These are phyloP conservation scores for Ceraclea dissimilis DNA, from an alignment of 2,888 invertebrate genomes.

Conservation along the genomic window DNA sequence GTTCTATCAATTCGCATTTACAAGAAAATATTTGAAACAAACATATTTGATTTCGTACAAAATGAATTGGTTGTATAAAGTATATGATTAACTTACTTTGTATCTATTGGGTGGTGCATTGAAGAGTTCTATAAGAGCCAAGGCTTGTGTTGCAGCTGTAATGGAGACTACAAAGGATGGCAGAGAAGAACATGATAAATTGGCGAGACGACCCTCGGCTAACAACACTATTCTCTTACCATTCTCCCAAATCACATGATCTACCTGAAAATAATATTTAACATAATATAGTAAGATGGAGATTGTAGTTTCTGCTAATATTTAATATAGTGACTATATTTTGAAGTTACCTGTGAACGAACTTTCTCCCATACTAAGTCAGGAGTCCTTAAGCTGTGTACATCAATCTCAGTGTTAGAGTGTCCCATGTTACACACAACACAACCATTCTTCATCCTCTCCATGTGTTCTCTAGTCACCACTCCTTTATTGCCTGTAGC, in stretches of 20 bases:
- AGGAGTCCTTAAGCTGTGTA: conserved; percentile 85
- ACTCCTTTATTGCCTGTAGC: conserved; percentile 97
- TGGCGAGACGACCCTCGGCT: conserved; percentile 92
- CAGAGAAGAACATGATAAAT: conserved; percentile 92
- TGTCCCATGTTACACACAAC: conserved; percentile 97
- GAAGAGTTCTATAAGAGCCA: conserved; percentile 93
- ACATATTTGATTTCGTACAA: no score
- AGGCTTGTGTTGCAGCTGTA: conserved; percentile 93
- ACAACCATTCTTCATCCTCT: conserved; percentile 93
- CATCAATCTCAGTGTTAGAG: conserved; percentile 93
- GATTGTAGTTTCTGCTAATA: not conserved
- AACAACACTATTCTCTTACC: conserved; percentile 89
- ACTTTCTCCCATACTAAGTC: conserved; percentile 97
- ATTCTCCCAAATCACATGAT: conserved; percentile 98
- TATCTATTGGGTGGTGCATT: conserved; percentile 93
- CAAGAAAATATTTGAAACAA: no score
- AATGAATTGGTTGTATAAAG: no score
- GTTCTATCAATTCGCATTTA: no score
- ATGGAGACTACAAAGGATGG: conserved; percentile 98
- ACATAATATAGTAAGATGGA: no score
- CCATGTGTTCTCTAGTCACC: conserved; percentile 91
- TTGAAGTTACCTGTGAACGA: conserved; percentile 62
- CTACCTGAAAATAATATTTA: conserved; percentile 52
- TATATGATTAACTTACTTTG: conserved; percentile 47
- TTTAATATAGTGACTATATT: no score